Base-by-base conservation (phyloP, 2,888 invertebrate species). In the Drosophila tripunctata region DNA sequence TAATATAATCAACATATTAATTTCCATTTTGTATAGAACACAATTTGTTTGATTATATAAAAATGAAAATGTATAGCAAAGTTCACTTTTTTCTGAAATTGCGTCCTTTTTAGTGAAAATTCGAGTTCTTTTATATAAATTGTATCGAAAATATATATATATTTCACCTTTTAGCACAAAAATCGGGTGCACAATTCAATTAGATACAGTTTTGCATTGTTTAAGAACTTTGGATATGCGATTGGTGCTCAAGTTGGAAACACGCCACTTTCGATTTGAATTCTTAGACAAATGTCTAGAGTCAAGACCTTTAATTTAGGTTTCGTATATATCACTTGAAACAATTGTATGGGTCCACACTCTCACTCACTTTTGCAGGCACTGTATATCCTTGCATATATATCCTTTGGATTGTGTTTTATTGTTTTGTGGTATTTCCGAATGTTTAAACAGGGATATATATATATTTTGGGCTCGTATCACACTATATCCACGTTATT, bases 401-500 rank as follows among this genome's bases (percentile, higher is more conserved):
- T 70, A 51, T 54, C 40, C 38, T 38, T 41, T 47, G 10, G 3
- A 22, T 41, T 33, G 17, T 12, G 19, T 55, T 12, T 10, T 22
- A 72, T 57, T 12, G 19, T 55, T 12, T 10, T 22, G 66, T 57
- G 67, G 57, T 67, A 24, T 22, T 15, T 22, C 17, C 21, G 10
- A 21, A 12, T 43, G 21, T 36, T 4, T 21, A 8, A 4, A 3
- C 19, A 36, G 6, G 2, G 14, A 10, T 21, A 14, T 10, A 31
- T 19, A 45, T 31, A 30, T n/a, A 24, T 30, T 10, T 14, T 24
- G 6, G 27, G 15, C 50, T 41, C 55, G 33, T 36, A 31, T 33
- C 30, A 7, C 8, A n/a, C n/a, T n/a, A n/a, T 54, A 60, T 54
- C 38, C 70, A 48, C 74, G 58, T 14, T 12, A 47, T 19, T 14